A percentile compares a stretch with the other conserved stretches of the same genome.
Conservation (phyloP, 2,113 vertebrate species). For the Murina feae region DNA sequence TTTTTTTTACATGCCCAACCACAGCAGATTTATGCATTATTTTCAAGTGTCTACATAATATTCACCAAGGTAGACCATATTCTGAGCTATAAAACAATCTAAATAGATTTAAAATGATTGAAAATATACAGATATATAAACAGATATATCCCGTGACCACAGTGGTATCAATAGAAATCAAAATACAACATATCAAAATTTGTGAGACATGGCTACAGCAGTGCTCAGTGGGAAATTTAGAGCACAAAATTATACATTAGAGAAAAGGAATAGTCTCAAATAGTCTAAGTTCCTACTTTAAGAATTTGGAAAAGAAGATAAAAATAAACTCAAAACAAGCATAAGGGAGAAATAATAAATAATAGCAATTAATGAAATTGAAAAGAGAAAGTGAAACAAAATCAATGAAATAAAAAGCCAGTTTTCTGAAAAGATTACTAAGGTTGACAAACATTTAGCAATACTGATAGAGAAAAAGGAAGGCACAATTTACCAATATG, state of each 20-base stretch:
- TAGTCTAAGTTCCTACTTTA: background rate
- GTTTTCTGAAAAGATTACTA: conserved; percentile 36
- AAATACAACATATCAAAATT: background rate
- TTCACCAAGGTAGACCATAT: background rate
- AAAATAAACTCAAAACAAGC: conserved; percentile 6
- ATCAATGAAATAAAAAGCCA: conserved; percentile 25
- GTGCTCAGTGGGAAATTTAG: background rate
- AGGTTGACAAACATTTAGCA: conserved; percentile 17
- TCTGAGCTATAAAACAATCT: background rate
- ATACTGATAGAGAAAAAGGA: background rate
- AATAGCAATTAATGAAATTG: conserved; percentile 15
- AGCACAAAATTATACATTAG: background rate
- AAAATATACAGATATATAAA: background rate
- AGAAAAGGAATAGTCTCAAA: background rate
- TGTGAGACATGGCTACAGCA: background rate
- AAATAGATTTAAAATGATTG: background rate
- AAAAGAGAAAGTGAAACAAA: conserved; percentile 42
- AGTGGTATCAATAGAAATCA: background rate
- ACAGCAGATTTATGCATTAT: background rate
- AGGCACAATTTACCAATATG: background rate
- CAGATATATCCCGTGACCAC: background rate
- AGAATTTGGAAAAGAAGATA: conserved; percentile 80
- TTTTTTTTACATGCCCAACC: background rate
- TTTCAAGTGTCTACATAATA: conserved; percentile 25
- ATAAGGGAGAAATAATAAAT: background rate